phyloP scores from a whole-genome alignment of 2,888 invertebrate genomes.

The Amphipyra berbera region DNA sequence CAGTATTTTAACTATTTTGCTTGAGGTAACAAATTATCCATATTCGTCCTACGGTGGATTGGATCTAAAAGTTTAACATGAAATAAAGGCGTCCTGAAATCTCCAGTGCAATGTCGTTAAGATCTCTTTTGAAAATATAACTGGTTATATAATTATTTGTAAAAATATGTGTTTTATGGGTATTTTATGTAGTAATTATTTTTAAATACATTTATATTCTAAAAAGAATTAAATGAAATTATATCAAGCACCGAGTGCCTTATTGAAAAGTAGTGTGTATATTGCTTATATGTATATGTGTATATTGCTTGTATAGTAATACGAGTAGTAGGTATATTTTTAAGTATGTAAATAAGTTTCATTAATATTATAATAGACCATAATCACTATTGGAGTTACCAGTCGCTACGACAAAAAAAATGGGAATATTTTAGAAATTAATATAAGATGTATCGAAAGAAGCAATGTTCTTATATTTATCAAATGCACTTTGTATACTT shows the following conservation, averaged over 20 bases:
- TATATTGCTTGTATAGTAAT: slow-evolving; percentile 63
- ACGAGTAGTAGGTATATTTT: slow-evolving; percentile 8
- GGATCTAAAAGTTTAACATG: too few relatives aligned
- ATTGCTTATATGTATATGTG: slow-evolving; percentile 67
- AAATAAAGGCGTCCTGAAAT: too few relatives aligned
- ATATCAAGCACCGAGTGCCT: slow-evolving; percentile 85
- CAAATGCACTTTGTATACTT: slow-evolving; percentile 42
- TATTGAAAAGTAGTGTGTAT: slow-evolving; percentile 82
- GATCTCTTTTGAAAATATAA: background rate
- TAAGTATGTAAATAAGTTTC: slow-evolving; percentile 43
- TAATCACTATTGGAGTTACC: slow-evolving; percentile 9
- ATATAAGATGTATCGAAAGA: background rate
- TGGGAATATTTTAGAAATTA: background rate
- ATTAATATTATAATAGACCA: slow-evolving; percentile 2
- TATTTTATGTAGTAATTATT: slow-evolving; percentile 19
- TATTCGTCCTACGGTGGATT: too few relatives aligned
- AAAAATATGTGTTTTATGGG: slow-evolving; percentile 14
- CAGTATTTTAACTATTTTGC: too few relatives aligned
- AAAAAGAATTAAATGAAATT: slow-evolving; percentile 34
- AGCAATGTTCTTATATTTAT: slow-evolving; percentile 1
- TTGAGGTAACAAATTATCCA: too few relatives aligned
- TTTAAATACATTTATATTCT: slow-evolving; percentile 26
- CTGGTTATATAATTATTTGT: slow-evolving; percentile 12
- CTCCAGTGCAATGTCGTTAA: too few relatives aligned
- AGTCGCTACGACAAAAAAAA: slow-evolving; percentile 10